A percentile compares a stretch with the other conserved stretches of the same genome.
Conservation (phyloP, 2,113 vertebrate genomes). For the Callocephalon fimbriatum region DNA sequence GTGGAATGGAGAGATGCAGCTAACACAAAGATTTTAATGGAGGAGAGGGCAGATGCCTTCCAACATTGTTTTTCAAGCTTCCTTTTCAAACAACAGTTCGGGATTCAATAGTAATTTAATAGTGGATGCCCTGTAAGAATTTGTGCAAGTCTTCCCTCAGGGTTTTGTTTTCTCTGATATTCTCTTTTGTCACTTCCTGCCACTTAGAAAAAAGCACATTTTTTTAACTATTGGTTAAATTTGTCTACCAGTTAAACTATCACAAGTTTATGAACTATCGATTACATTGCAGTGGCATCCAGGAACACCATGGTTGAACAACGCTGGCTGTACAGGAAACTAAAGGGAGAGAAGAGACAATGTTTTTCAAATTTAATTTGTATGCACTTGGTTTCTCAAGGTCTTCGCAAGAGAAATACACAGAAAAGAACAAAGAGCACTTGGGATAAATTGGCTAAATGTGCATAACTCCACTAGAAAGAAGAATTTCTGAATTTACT, state of each 20-base stretch:
- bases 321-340: background rate
- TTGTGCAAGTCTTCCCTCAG: background rate
- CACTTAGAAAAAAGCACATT: background rate
- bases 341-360: background rate
- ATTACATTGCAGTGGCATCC: background rate
- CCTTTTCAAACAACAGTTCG: background rate
- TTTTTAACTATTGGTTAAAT: background rate
- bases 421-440: background rate
- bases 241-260: background rate
- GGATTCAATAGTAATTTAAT: background rate
- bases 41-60: background rate
- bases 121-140: background rate
- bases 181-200: background rate
- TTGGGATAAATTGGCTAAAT: background rate
- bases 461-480: background rate
- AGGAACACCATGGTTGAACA: background rate
- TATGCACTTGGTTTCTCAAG: constrained; percentile 16
- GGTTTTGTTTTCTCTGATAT: background rate
- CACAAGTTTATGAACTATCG: background rate
- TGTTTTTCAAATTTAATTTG: constrained; percentile 4
- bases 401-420: background rate
- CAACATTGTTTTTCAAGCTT: background rate
- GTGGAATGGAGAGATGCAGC: background rate
- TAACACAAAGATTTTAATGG: background rate
- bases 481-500: background rate